Percentiles rank a stretch among this genome's conserved stretches.
These are phyloP conservation scores for Diacarnus erythraeanus DNA, from an alignment of 37 sponge, comb jelly and placozoan genomes.

Conservation along the genomic window DNA sequence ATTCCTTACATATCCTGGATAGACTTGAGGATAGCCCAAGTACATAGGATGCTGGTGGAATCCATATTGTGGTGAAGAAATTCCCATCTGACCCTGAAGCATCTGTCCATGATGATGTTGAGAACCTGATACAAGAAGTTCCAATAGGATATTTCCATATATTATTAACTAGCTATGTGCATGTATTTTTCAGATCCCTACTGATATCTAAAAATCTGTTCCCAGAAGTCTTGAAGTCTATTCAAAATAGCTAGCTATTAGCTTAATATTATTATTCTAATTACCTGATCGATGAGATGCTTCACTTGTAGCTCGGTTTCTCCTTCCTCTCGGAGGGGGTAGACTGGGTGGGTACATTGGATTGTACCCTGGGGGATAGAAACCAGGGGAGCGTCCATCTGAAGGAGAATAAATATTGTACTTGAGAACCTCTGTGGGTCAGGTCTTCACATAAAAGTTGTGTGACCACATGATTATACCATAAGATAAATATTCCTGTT, in stretches of 20 bases:
- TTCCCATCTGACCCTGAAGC: not conserved
- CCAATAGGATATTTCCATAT: not conserved
- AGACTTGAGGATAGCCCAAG: constrained; percentile 1
- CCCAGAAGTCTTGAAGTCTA: no score
- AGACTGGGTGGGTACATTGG: constrained; percentile 15
- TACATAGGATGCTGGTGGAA: not conserved
- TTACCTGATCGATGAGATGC: no score
- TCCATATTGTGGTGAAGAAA: not conserved
- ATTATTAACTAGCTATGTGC: no score
- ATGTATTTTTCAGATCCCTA: no score
- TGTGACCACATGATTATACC: not conserved
- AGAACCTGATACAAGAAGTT: not conserved
- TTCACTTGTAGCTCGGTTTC: no score
- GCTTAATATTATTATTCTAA: no score
- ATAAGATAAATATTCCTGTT: not conserved
- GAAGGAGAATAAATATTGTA: not conserved
- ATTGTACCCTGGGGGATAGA: constrained; percentile 25
- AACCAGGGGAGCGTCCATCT: constrained; percentile 10
- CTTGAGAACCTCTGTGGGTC: no score
- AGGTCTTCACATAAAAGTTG: no score
- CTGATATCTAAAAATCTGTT: no score
- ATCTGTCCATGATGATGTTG: not conserved
- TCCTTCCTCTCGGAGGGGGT: constrained; percentile 1
- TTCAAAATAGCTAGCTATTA: no score
- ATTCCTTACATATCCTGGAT: not conserved